These are phyloP conservation scores for Colinus virginianus DNA, from an alignment of 2,113 vertebrate genomes.

Conservation along the genomic window DNA sequence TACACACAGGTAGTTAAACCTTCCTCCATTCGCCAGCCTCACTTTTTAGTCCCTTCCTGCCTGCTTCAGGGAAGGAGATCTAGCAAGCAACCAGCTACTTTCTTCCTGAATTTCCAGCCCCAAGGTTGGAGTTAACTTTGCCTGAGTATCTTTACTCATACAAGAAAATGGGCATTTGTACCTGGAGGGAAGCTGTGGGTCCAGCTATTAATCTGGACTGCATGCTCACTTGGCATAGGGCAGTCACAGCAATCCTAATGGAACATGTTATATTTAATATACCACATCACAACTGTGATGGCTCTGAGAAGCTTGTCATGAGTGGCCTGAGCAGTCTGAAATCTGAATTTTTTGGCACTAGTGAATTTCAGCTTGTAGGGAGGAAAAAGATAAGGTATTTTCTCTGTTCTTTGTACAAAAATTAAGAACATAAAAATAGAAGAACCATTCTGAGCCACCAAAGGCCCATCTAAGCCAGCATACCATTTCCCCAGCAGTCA, in stretches of 20 bases:
- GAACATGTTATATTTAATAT: neutral
- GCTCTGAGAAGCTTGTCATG: neutral
- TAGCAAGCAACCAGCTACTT: neutral
- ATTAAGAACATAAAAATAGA: neutral
- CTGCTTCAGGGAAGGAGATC: neutral
- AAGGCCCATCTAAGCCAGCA: neutral
- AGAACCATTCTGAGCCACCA: neutral
- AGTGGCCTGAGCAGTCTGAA: neutral
- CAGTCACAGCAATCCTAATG: neutral
- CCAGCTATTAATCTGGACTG: neutral
- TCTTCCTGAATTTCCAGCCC: neutral
- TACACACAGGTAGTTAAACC: neutral
- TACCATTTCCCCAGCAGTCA: neutral
- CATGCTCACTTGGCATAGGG: neutral
- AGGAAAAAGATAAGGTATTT: neutral
- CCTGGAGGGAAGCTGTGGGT: neutral
- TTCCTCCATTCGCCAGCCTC: neutral
- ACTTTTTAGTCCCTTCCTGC: neutral
- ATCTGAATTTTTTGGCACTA: conserved; percentile 11
- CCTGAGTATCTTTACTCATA: neutral
- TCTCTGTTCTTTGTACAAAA: neutral
- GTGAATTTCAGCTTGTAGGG: neutral
- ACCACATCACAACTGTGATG: accelerated
- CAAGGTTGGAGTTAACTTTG: neutral
- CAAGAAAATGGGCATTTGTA: neutral